Conservation (phyloP, 2,888 invertebrate genomes). For the Sialis lutaria region DNA sequence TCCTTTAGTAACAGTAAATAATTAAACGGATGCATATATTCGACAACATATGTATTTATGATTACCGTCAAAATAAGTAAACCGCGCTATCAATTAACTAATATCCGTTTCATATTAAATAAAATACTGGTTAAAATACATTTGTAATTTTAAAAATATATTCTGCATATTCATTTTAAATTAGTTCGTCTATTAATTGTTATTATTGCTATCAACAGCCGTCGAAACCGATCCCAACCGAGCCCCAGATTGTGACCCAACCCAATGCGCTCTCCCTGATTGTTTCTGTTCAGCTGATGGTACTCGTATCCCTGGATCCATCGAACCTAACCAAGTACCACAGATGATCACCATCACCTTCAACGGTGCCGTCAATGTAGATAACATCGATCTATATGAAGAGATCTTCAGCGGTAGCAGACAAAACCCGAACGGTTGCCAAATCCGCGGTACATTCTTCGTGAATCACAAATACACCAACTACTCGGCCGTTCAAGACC, state of each 20-base stretch:
- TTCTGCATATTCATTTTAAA: no score
- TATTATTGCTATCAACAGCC: conserved; percentile 34
- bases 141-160: no score
- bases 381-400: conserved; percentile 83
- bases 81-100: no score
- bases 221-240: conserved; percentile 82
- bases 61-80: no score
- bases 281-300: conserved; percentile 90
- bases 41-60: no score
- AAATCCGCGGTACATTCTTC: conserved; percentile 79
- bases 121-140: no score
- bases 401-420: conserved; percentile 75
- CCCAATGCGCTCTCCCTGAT: conserved; percentile 75
- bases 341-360: conserved; percentile 89
- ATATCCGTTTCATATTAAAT: no score
- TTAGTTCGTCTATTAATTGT: no score
- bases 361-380: conserved; percentile 83
- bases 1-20: no score
- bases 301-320: conserved; percentile 69
- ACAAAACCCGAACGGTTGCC: conserved; percentile 78
- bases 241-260: conserved; percentile 80
- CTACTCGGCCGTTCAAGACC: conserved; percentile 76
- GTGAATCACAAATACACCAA: conserved; percentile 85
- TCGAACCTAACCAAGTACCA: conserved; percentile 71
- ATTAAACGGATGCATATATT: no score